phyloP scores from a whole-genome alignment of 2,797 vertebrate species.

The Apodemus agrarius region DNA sequence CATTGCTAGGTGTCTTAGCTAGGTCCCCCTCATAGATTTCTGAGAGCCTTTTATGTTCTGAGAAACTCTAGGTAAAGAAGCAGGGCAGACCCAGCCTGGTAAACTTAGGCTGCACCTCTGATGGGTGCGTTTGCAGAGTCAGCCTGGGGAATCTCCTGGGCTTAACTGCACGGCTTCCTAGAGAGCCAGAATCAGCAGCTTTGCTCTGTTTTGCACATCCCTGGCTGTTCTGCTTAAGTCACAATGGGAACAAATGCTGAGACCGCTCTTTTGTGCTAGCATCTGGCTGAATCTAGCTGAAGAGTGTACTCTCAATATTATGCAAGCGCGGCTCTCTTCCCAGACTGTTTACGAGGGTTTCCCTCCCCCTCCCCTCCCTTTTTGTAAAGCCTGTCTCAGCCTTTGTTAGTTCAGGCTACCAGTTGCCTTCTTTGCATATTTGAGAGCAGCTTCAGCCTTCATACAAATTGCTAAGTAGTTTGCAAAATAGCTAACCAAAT shows the following conservation, averaged over 20 bases:
- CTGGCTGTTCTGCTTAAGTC: not conserved
- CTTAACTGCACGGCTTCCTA: not conserved
- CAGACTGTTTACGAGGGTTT: not conserved
- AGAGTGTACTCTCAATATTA: slow-evolving; percentile 26
- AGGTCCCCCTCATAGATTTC: not conserved
- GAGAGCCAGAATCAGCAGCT: slow-evolving; percentile 1
- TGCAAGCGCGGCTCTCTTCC: slow-evolving; percentile 27
- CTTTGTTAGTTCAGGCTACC: not conserved
- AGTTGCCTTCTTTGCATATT: not conserved
- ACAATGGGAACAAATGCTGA: not conserved
- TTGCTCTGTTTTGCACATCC: slow-evolving; percentile 9
- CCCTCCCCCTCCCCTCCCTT: not conserved
- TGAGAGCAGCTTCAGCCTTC: not conserved
- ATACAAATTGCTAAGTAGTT: not conserved
- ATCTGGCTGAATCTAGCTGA: not conserved
- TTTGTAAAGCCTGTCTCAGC: not conserved
- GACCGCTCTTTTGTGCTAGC: not conserved
- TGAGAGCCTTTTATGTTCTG: not conserved
- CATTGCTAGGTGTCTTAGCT: not conserved
- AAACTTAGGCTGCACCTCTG: not conserved
- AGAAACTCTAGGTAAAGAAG: slow-evolving; percentile 1
- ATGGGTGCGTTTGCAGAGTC: not conserved
- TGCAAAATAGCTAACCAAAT: not conserved
- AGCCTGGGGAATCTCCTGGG: not conserved
- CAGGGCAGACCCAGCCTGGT: not conserved